Base-by-base conservation (phyloP, 2,797 vertebrate species). In the Hybognathus amarus region DNA sequence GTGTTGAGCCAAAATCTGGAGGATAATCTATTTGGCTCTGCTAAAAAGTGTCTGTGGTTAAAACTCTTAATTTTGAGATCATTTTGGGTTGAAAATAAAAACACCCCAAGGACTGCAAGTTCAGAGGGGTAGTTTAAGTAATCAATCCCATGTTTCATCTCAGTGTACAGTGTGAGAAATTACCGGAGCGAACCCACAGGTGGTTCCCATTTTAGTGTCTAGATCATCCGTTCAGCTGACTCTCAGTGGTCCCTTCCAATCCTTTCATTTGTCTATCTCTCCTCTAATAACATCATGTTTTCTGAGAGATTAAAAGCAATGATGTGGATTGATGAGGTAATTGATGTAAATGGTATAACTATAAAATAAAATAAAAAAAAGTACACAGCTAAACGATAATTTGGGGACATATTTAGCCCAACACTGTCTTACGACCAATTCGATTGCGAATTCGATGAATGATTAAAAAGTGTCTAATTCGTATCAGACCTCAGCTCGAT, bases 21-120 rank as follows among this genome's bases (percentile, higher is more conserved):
- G 80, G 47, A 77, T 89, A 87, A 87, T 89, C 88, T 89, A 27
- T 80, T 81, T 89, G 88, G 86, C 88, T 73, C 85, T 76, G 33
- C 80, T 83, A 74, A 83, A 89, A 87, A 89, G 86, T 86, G 74
- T 89, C 80, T 86, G 86, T 68, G 86, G 86, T 85, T 67, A 47
- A 87, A 85, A 86, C 79, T 79, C 85, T 86, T 86, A 87, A 89
- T 89, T 89, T 89, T 56, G 69, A 86, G 80, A 87, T 87, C 69
- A 74, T 87, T 87, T 89, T 82, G 80, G 74, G 81, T 86, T 76
- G 50, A 85, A 87, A 89, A 87, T 80, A 85, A 85, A 85, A 87
- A 83, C 82, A 78, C 73, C 79, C 82, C 81, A 77, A 83, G 40
- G 84, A 85, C 30, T 85, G 82, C 70, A 73, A 85, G 82, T 87